phyloP scores from a whole-genome alignment of 2,113 vertebrate genomes.

The Anguilla japonica region DNA sequence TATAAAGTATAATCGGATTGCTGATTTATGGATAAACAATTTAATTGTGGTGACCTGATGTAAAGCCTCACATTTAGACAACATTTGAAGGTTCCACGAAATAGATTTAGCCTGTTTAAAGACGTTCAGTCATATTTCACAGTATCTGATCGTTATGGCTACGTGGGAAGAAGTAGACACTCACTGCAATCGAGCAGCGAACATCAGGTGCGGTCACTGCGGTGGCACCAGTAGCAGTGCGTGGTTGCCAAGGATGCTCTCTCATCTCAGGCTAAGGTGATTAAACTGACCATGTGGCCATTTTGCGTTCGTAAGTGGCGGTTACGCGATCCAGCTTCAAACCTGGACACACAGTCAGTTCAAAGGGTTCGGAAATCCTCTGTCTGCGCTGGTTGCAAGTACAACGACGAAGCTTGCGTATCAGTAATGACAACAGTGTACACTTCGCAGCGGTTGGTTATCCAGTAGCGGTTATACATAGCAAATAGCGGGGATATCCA shows the following conservation, averaged over 20 bases:
- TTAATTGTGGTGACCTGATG: too few species aligned
- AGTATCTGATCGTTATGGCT: not conserved
- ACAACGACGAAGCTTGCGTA: not conserved
- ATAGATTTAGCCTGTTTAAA: too few species aligned
- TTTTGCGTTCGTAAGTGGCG: conserved; percentile 62
- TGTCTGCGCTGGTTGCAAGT: too few species aligned
- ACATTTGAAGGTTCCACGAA: too few species aligned
- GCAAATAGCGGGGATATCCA: not conserved
- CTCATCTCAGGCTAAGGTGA: conserved; percentile 49
- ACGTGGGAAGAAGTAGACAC: not conserved
- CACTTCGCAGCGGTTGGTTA: not conserved
- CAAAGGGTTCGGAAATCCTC: not conserved
- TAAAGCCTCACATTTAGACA: too few species aligned
- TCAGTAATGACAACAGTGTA: not conserved
- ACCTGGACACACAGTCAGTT: not conserved
- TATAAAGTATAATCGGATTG: too few species aligned
- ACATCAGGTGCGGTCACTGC: not conserved
- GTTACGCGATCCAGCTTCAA: not conserved
- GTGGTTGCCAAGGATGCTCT: not conserved
- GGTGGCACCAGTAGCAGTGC: not conserved
- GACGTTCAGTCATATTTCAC: too few species aligned
- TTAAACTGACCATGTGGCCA: conserved; percentile 67
- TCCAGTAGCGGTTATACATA: not conserved
- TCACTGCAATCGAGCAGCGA: not conserved
- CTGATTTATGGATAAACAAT: too few species aligned